Evolutionary conservation across 1,140 invertebrate genomes (phyloP).

Genomic region (Phortica variegata): DNA sequence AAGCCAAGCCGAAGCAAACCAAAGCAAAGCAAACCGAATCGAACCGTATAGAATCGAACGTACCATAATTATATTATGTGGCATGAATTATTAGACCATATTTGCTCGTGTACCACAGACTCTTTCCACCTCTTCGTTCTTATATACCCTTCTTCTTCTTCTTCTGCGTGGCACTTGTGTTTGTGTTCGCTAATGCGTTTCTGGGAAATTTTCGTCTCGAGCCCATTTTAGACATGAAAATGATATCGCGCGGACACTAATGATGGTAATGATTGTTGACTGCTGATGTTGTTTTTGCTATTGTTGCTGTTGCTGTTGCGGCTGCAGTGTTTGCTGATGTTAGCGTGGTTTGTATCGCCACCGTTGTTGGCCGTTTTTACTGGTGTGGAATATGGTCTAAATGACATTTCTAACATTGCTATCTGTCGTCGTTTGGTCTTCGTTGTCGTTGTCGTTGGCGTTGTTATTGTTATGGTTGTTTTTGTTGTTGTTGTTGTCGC

Average conservation of each 20-base stretch:
- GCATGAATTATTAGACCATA: slow-evolving; percentile 57
- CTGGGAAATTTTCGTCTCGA: slow-evolving; percentile 36
- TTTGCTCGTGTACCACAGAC: slow-evolving; percentile 31
- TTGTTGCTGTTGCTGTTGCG: neutral
- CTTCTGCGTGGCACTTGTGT: neutral
- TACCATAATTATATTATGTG: slow-evolving; percentile 56
- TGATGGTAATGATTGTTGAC: slow-evolving; percentile 48
- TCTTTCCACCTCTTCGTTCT: neutral
- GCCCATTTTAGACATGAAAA: slow-evolving; percentile 38
- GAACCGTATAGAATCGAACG: slow-evolving; percentile 14
- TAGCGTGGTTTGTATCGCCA: neutral
- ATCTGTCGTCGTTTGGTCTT: too few relatives aligned
- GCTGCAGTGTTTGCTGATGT: neutral
- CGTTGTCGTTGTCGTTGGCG: too few relatives aligned
- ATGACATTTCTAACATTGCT: too few relatives aligned
- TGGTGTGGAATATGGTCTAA: too few relatives aligned
- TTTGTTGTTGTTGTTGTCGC: neutral
- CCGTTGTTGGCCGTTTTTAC: too few relatives aligned
- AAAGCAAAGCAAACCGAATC: too few relatives aligned
- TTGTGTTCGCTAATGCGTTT: slow-evolving; percentile 45
- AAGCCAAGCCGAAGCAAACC: too few relatives aligned
- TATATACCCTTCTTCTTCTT: too few relatives aligned
- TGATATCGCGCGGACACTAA: slow-evolving; percentile 48
- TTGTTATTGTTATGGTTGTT: neutral
- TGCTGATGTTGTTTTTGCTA: slow-evolving; percentile 13